These are phyloP conservation scores for Melanostigma gelatinosum DNA, from an alignment of 2,113 vertebrate genomes.

Conservation along the genomic window DNA sequence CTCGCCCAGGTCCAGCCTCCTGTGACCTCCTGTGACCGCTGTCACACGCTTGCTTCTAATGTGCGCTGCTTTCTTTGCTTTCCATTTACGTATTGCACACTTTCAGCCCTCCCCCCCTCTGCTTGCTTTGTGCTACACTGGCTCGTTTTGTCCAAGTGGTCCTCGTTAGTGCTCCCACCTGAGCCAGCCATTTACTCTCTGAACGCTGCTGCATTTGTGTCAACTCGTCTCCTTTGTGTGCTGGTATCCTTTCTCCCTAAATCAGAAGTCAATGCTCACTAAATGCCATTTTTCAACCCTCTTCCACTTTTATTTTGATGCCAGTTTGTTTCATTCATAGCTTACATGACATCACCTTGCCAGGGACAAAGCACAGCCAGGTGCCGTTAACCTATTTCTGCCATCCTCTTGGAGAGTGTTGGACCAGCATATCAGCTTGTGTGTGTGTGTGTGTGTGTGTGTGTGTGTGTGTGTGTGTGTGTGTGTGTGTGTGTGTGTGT, in stretches of 20 bases:
- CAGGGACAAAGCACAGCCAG: constrained; percentile 26
- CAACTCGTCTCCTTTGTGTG: neutral
- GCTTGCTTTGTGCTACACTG: constrained; percentile 15
- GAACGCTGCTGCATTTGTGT: constrained; percentile 12
- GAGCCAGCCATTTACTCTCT: constrained; percentile 30
- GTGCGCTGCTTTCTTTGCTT: neutral
- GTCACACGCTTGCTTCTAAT: constrained; percentile 4
- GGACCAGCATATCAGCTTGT: constrained; percentile 22
- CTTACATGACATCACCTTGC: constrained; percentile 14
- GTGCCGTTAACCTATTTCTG: constrained; percentile 28
- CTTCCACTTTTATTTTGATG: constrained; percentile 29
- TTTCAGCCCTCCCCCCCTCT: neutral
- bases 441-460: constrained; percentile 16
- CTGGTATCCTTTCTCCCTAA: accelerated
- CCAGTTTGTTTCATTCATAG: constrained; percentile 36
- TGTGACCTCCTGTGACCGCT: constrained; percentile 29
- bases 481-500: constrained; percentile 21
- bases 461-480: too few species aligned
- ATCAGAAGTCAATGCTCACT: constrained; percentile 20
- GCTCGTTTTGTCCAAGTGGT: constrained; percentile 23
- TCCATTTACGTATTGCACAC: constrained; percentile 6
- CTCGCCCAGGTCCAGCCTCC: constrained; percentile 13
- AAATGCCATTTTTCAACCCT: constrained; percentile 13
- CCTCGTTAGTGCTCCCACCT: constrained; percentile 34
- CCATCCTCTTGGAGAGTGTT: constrained; percentile 19